phyloP scores from a whole-genome alignment of 2,888 invertebrate genomes.

The Melieria omissa region DNA sequence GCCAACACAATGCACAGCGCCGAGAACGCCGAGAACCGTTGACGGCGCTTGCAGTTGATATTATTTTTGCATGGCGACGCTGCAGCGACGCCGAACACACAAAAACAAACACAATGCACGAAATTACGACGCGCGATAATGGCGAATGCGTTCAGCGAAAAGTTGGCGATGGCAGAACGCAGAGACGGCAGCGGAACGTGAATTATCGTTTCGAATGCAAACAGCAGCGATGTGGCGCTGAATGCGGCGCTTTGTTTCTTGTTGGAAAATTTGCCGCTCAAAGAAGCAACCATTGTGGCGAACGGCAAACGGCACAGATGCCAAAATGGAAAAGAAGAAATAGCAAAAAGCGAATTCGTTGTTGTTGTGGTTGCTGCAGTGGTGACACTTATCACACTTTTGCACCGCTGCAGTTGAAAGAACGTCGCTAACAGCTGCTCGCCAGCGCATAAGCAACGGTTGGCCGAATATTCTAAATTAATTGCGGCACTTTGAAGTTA shows the following conservation, averaged over 20 bases:
- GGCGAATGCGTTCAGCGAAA: neutral
- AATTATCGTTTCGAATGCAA: neutral
- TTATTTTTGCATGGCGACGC: neutral
- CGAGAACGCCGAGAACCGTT: neutral
- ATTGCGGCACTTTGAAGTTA: too few species aligned
- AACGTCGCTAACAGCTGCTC: neutral
- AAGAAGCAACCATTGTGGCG: neutral
- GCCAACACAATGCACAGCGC: neutral
- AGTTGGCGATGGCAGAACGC: conserved; percentile 1
- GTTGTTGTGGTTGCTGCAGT: neutral
- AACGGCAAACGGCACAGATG: neutral
- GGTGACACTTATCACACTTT: conserved; percentile 1
- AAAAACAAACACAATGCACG: neutral
- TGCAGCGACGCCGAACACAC: neutral
- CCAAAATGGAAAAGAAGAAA: too few species aligned
- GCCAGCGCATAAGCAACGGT: too few species aligned
- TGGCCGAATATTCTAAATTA: too few species aligned
- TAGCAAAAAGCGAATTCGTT: neutral
- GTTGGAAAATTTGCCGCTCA: neutral
- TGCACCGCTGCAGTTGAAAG: conserved; percentile 8
- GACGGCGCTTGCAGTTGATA: neutral
- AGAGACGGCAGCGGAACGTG: neutral
- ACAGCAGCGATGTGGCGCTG: neutral
- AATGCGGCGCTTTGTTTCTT: neutral
- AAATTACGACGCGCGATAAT: neutral